These are phyloP conservation scores for Dastarcus helophoroides DNA, from an alignment of 2,888 invertebrate genomes.

Conservation along the genomic window DNA sequence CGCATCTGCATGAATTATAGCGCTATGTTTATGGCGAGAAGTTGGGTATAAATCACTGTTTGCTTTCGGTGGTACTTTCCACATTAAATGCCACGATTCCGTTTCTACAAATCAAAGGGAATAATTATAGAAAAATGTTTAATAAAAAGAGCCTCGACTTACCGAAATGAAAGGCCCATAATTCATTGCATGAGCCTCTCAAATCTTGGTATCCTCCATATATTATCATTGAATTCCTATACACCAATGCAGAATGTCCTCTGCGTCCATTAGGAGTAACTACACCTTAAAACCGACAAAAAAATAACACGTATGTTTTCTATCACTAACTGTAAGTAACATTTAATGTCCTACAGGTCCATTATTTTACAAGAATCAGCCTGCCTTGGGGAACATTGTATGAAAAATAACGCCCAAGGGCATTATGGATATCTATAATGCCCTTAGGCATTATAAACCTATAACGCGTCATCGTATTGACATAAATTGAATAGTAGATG, in stretches of 20 bases:
- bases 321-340: too few species aligned
- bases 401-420: too few species aligned
- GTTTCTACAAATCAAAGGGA: too few species aligned
- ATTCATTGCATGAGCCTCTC: slow-evolving; percentile 69
- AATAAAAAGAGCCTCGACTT: slow-evolving; percentile 20
- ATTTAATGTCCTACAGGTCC: too few species aligned
- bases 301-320: too few species aligned
- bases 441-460: too few species aligned
- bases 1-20: slow-evolving; percentile 61
- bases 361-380: too few species aligned
- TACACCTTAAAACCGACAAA: slow-evolving; percentile 34
- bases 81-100: slow-evolving; percentile 66
- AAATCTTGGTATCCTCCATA: slow-evolving; percentile 84
- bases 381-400: too few species aligned
- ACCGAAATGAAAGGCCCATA: slow-evolving; percentile 86
- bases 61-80: slow-evolving; percentile 31
- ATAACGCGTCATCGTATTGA: too few species aligned
- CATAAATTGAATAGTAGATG: too few species aligned
- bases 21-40: slow-evolving; percentile 75
- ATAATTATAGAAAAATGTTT: too few species aligned
- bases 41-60: slow-evolving; percentile 44
- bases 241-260: slow-evolving; percentile 72
- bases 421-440: too few species aligned
- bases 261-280: slow-evolving; percentile 63
- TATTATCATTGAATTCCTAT: slow-evolving; percentile 66